Base-by-base conservation (phyloP, 1,140 invertebrate species). In the Cyphomyrmex costatus region DNA sequence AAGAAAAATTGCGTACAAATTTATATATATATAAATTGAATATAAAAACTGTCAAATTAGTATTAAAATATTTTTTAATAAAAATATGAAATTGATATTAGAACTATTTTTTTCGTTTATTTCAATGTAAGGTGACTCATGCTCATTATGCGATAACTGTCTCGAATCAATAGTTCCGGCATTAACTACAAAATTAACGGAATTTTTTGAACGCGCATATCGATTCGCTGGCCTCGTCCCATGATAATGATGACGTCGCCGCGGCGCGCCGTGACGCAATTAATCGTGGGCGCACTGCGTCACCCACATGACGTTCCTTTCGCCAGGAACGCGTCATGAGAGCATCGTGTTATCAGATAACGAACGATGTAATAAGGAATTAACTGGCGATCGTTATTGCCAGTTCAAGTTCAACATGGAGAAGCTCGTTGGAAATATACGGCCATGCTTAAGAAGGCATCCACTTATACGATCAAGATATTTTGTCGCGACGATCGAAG, bases 281-380 rank as follows among this genome's bases (percentile, higher is more conserved):
- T 21, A 51, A 33, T 12, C 14, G 21, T 68, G n/a, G 30, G 7
- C 63, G 30, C 14, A 8, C 16, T 10, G 19, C 36, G 73, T 21
- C 30, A 78, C 16, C 2, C 19, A 42, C 5, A 19, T 49, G 65
- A 27, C 65, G 65, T 68, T 6, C 46, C 21, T 27, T 21, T 68
- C 78, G 79, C 46, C 53, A 83, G 10, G 68, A 60, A 4, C 19
- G 53, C 79, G 79, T 83, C 68, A 83, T n/a, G 53, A 73, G 12
- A 46, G 19, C 27, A 49, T 53, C 46, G 33, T n/a, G 42, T 51
- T 19, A 19, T 49, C 65, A 42, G 66, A 80, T 70, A 80, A 70
- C 33, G 10, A 60, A 82, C 58, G 24, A 78, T 8, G 24, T 2
- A 42, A 42, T 42, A 58, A 16, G 21, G 24, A 60, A 73, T 51